Percentiles rank a stretch among this genome's conserved stretches.
Evolutionary conservation across 1,140 invertebrate species (phyloP).

Genomic region (Drosophila nikananu): DNA sequence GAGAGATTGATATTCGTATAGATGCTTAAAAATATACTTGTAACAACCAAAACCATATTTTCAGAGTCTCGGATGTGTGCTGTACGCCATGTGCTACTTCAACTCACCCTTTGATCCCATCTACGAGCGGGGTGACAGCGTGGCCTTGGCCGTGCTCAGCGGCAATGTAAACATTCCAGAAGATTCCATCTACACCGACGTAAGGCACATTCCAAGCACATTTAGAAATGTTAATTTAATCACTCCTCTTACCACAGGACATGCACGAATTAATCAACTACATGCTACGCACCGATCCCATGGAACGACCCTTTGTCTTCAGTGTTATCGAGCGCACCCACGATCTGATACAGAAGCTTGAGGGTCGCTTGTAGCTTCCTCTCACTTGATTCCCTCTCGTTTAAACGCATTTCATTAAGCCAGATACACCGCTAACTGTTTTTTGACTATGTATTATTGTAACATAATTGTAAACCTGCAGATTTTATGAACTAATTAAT

Average conservation of each 20-base stretch:
- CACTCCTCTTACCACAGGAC: constrained; percentile 85
- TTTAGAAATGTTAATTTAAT: not conserved
- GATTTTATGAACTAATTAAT: constrained; percentile 54
- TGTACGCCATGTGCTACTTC: constrained; percentile 94
- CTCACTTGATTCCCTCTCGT: constrained; percentile 46
- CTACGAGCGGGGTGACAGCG: constrained; percentile 94
- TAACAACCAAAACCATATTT: not conserved
- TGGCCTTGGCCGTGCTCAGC: constrained; percentile 93
- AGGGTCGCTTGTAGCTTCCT: constrained; percentile 85
- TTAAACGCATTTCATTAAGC: constrained; percentile 34
- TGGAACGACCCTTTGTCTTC: constrained; percentile 91
- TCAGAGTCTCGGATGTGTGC: constrained; percentile 93
- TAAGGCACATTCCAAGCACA: constrained; percentile 61
- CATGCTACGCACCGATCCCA: constrained; percentile 91
- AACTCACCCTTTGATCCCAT: constrained; percentile 94
- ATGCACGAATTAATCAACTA: constrained; percentile 90
- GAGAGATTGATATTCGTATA: constrained; percentile 39
- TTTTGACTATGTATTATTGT: constrained; percentile 75
- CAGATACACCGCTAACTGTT: constrained; percentile 60
- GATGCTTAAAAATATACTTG: no score
- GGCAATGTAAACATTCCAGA: constrained; percentile 91
- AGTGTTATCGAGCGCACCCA: constrained; percentile 88
- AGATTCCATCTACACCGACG: constrained; percentile 89
- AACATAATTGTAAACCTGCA: constrained; percentile 67
- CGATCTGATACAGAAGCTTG: constrained; percentile 87